Evolutionary conservation across 2,797 vertebrate genomes (phyloP), one percentile per base, ranked within the genome.

Genomic region (Lepus oiostolus): DNA sequence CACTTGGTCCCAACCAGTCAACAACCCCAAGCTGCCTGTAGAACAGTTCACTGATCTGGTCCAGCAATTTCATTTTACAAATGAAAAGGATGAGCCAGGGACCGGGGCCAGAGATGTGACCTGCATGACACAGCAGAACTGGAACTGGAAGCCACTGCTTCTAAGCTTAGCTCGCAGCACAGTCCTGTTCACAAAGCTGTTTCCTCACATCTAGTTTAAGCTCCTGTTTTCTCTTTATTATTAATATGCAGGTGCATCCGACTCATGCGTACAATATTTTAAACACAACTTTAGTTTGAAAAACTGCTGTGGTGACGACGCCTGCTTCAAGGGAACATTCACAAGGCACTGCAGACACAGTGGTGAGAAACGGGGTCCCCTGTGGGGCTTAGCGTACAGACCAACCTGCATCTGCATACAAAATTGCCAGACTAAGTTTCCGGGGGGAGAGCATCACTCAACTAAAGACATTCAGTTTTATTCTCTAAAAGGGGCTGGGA

Each of bases 401-500:
- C 17, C 65, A 91, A 24, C 30, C 5, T 54, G 11, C 85, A 88
- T 47, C 81, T 63, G 65, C 16, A 47, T 60, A 28, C 60, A 70
- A 70, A 95, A 65, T 28, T 54, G 11, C 86, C 67, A 47, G 67
- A 81, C 47, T 74, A 70, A 42, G 68, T 54, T 76, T 60, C 42
- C 52, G n/a, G 13, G 65, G 58, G 93, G n/a, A 88, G 4, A 42
- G 68, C 17, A 9, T 8, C 71, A 68, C n/a, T 85, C 91, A 82
- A 84, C 32, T 80, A n/a, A 74, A 91, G 47, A 85, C 84, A 62
- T 86, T 54, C 68, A 70, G 4, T 68, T 21, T 11, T 71, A 83
- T 81, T 70, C 84, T 32, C 95, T 88, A 90, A 85, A 94, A 76
- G 28, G 50, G 65, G 62, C 90, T 38, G 11, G 26, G 52, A 85